Percentiles rank a stretch among this genome's conserved stretches.
Evolutionary conservation across 2,797 vertebrate species (phyloP).

Genomic region (Macropus fuliginosus): DNA sequence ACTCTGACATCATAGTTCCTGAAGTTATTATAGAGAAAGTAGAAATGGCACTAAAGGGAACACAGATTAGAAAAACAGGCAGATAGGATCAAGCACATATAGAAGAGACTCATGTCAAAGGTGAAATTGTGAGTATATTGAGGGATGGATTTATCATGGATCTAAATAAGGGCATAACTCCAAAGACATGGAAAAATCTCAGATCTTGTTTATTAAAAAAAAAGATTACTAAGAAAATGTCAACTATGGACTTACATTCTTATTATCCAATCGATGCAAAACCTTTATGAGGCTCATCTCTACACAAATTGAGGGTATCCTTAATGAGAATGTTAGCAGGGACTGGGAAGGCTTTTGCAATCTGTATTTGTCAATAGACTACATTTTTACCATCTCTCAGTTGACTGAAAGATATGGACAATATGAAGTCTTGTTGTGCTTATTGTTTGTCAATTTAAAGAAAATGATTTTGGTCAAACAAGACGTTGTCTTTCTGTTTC

Average conservation of each 20-base stretch:
- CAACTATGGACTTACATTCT: background rate
- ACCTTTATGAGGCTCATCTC: background rate
- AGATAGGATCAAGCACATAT: background rate
- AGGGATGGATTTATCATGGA: background rate
- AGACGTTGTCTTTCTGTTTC: background rate
- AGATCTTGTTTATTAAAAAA: background rate
- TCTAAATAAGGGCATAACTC: background rate
- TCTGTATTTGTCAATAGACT: background rate
- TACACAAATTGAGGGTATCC: background rate
- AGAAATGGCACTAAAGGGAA: background rate
- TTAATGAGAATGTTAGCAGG: background rate
- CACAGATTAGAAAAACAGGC: background rate
- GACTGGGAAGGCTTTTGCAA: background rate
- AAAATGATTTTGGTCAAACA: background rate
- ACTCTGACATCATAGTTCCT: background rate
- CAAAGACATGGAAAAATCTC: background rate
- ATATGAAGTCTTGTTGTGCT: background rate
- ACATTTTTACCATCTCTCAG: background rate
- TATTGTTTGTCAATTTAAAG: background rate
- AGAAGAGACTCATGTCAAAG: background rate
- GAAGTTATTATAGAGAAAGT: background rate
- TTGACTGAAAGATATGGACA: background rate
- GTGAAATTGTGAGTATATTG: background rate
- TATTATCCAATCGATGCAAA: background rate
- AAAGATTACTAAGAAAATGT: background rate